These are phyloP conservation scores for Chaenocephalus aceratus DNA, from an alignment of 2,113 vertebrate species.

Conservation along the genomic window DNA sequence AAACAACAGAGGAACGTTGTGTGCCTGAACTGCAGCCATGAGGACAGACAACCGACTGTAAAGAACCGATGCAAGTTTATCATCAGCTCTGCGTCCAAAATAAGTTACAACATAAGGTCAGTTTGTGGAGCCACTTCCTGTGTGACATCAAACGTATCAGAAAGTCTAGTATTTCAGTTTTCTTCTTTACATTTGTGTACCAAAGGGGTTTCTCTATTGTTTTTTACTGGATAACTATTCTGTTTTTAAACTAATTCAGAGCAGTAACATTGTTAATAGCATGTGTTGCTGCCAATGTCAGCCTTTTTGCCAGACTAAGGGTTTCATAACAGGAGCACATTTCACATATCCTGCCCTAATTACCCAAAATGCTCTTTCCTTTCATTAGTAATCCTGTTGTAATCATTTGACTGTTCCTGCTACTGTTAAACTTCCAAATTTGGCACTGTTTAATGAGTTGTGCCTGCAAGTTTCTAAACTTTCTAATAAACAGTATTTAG, in stretches of 20 bases:
- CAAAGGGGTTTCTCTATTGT: too few relatives aligned
- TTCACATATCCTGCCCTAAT: slow-evolving; percentile 54
- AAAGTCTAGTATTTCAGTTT: slow-evolving; percentile 30
- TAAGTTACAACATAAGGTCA: slow-evolving; percentile 36
- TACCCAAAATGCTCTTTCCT: slow-evolving; percentile 56
- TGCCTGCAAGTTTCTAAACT: not conserved
- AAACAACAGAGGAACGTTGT: slow-evolving; percentile 44
- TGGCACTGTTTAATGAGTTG: slow-evolving; percentile 21
- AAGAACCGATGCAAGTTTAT: slow-evolving; percentile 21
- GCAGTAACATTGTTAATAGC: not conserved
- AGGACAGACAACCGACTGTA: slow-evolving; percentile 35
- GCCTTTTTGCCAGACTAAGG: slow-evolving; percentile 10
- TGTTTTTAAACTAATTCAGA: not conserved
- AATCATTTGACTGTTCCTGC: slow-evolving; percentile 32
- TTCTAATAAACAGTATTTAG: slow-evolving; percentile 20
- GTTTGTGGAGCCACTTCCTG: not conserved
- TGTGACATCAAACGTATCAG: slow-evolving; percentile 9
- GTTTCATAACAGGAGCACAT: slow-evolving; percentile 53
- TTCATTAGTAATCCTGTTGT: slow-evolving; percentile 55
- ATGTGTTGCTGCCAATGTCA: slow-evolving; percentile 5
- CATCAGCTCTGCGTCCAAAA: slow-evolving; percentile 23
- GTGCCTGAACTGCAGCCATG: slow-evolving; percentile 31
- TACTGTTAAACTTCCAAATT: slow-evolving; percentile 20
- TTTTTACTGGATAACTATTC: not conserved
- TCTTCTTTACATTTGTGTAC: not conserved